These are phyloP conservation scores for Heliconius hermathena DNA, from an alignment of 1,140 invertebrate species.

Conservation along the genomic window DNA sequence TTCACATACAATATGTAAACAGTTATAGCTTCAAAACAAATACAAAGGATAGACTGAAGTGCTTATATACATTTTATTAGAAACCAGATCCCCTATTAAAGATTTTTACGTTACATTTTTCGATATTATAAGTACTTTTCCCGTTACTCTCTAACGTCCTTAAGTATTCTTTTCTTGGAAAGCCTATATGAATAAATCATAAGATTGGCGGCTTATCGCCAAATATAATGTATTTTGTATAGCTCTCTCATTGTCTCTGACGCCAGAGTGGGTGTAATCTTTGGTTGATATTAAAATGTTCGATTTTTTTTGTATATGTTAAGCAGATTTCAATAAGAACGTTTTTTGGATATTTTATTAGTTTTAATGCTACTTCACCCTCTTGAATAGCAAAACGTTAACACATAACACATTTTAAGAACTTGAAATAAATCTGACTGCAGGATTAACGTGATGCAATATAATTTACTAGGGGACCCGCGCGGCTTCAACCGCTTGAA, in stretches of 20 bases:
- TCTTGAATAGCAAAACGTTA: no score
- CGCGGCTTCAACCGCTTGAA: no score
- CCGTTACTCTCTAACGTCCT: not conserved
- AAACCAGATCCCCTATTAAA: not conserved
- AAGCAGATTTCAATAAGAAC: no score
- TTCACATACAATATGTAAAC: not conserved
- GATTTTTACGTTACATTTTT: not conserved
- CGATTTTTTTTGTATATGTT: not conserved
- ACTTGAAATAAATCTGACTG: no score
- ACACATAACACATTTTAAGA: no score
- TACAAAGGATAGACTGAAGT: not conserved
- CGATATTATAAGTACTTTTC: conserved; percentile 5
- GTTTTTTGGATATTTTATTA: no score
- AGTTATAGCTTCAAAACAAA: not conserved
- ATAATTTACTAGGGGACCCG: no score
- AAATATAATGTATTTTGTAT: conserved; percentile 10
- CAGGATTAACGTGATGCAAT: no score
- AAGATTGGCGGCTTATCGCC: conserved; percentile 13
- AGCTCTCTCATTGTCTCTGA: conserved; percentile 10
- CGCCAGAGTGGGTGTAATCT: not conserved
- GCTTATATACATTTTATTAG: not conserved
- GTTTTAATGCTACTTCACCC: no score
- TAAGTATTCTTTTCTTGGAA: conserved; percentile 3
- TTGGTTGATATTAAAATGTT: not conserved
- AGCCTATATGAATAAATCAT: conserved; percentile 15